phyloP scores from a whole-genome alignment of 2,113 vertebrate genomes.

The Manacus vitellinus region DNA sequence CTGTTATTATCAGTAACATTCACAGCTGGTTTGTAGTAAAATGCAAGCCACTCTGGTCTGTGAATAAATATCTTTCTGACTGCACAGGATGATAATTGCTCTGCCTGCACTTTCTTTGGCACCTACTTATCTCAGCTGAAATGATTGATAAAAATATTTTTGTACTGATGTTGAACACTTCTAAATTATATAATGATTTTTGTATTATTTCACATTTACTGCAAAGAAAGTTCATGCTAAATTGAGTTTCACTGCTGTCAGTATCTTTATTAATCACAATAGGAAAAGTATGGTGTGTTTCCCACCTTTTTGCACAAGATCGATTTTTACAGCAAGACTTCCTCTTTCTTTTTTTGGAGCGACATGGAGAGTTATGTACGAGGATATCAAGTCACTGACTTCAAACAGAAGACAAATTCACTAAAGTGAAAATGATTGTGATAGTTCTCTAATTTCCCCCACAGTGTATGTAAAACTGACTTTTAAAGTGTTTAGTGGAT shows the following conservation, averaged over 20 bases:
- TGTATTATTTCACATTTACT: constrained; percentile 67
- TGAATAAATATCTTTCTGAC: constrained; percentile 80
- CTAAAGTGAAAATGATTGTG: constrained; percentile 77
- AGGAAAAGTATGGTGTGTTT: constrained; percentile 8
- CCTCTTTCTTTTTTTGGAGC: constrained; percentile 21
- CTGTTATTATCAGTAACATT: constrained; percentile 73
- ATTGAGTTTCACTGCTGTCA: constrained; percentile 4
- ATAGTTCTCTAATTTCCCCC: constrained; percentile 72
- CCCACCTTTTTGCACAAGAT: constrained; percentile 11
- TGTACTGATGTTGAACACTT: constrained; percentile 73
- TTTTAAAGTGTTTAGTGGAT: constrained; percentile 83
- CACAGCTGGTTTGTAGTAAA: constrained; percentile 73
- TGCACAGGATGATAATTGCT: constrained; percentile 78
- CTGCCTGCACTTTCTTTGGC: constrained; percentile 75
- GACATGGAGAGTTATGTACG: constrained; percentile 10
- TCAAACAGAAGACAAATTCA: constrained; percentile 73
- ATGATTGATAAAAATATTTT: constrained; percentile 77
- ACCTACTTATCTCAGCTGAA: constrained; percentile 78
- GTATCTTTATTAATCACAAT: constrained; percentile 41
- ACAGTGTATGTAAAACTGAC: constrained; percentile 81
- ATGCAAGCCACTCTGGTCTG: constrained; percentile 69
- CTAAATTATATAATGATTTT: constrained; percentile 74
- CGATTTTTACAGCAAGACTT: constrained; percentile 26
- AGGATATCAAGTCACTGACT: constrained; percentile 72
- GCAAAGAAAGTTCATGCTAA: constrained; percentile 51